phyloP scores from a whole-genome alignment of 2,888 invertebrate genomes.

The Drosophila antonietae region DNA sequence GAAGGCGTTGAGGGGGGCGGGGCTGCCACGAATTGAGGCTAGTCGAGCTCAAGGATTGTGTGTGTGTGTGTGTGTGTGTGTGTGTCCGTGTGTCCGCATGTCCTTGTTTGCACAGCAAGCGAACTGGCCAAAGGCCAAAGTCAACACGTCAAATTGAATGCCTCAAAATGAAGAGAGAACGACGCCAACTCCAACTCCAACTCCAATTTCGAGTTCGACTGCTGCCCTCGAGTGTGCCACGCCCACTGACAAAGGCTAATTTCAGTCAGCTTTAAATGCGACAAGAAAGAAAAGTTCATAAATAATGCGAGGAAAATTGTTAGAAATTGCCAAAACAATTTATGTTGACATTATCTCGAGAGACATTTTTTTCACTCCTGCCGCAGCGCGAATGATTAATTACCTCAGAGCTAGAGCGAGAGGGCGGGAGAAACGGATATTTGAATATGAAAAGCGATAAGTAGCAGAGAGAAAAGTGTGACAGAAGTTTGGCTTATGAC shows the following conservation, averaged over 20 bases:
- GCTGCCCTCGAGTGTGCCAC: constrained; percentile 30
- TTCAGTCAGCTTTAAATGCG: constrained; percentile 51
- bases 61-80: neutral
- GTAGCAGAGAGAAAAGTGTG: constrained; percentile 42
- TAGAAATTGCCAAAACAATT: constrained; percentile 84
- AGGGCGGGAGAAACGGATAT: constrained; percentile 37
- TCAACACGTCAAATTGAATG: constrained; percentile 68
- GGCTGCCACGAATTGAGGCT: constrained; percentile 3
- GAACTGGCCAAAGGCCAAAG: constrained; percentile 65
- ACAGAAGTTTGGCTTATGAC: constrained; percentile 61
- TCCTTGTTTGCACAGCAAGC: constrained; percentile 37
- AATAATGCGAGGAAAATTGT: constrained; percentile 82
- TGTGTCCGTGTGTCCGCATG: constrained; percentile 6
- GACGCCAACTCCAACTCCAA: neutral
- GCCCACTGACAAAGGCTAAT: constrained; percentile 54
- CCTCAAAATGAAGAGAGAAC: constrained; percentile 26
- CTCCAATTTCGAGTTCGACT: neutral
- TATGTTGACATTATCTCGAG: constrained; percentile 85
- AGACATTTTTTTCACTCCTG: constrained; percentile 70
- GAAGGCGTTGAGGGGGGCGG: neutral
- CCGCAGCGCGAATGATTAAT: constrained; percentile 65
- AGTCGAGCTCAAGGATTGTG: neutral
- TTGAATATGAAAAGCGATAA: constrained; percentile 77
- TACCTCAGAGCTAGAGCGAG: constrained; percentile 38
- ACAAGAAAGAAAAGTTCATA: constrained; percentile 62